Conservation (phyloP, 2,888 invertebrate species). For the Drosophila formosana region DNA sequence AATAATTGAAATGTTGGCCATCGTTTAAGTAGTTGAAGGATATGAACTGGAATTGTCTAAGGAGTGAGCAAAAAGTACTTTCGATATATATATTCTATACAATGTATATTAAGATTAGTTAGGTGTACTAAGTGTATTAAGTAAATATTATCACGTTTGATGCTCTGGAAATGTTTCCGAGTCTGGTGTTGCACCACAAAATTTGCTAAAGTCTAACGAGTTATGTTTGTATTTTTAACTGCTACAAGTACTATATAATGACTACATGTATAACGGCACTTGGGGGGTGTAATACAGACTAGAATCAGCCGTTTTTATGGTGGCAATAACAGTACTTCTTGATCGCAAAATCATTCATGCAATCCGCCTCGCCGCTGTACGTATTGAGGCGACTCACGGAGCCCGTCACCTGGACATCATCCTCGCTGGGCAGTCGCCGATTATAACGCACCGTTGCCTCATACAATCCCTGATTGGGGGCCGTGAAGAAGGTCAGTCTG, state of each 20-base stretch:
- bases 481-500: constrained; percentile 89
- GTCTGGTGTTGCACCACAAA: constrained; percentile 40
- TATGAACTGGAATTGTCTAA: constrained; percentile 10
- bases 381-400: constrained; percentile 88
- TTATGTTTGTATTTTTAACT: background rate
- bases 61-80: constrained; percentile 21
- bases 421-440: constrained; percentile 55
- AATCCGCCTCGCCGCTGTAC: constrained; percentile 86
- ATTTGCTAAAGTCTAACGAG: constrained; percentile 11
- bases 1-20: constrained; percentile 37
- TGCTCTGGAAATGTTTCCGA: constrained; percentile 40
- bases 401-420: constrained; percentile 86
- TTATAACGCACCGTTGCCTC: constrained; percentile 89
- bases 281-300: constrained; percentile 34
- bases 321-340: constrained; percentile 87
- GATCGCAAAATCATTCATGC: constrained; percentile 86
- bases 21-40: constrained; percentile 13
- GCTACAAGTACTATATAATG: constrained; percentile 25
- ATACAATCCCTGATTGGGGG: constrained; percentile 89
- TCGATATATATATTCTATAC: constrained; percentile 6
- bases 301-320: constrained; percentile 48
- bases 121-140: constrained; percentile 9
- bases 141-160: constrained; percentile 54
- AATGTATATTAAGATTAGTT: constrained; percentile 23
- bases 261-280: constrained; percentile 57